Evolutionary conservation across 1,140 invertebrate genomes (phyloP).

Genomic region (Drosophila murphyi): DNA sequence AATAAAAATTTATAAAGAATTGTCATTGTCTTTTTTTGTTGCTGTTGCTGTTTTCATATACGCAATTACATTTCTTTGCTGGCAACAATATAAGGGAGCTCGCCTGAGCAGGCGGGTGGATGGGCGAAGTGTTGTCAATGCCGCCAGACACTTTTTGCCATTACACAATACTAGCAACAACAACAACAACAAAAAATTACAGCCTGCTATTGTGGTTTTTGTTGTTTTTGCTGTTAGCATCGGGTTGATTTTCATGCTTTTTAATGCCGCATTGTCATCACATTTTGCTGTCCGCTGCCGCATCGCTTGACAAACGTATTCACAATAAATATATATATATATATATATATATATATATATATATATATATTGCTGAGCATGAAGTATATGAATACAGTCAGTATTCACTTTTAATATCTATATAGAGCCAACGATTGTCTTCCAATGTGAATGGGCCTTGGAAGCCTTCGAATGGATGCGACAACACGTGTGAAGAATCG

Average conservation of each 20-base stretch:
- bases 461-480: slow-evolving; percentile 26
- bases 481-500: slow-evolving; percentile 34
- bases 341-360: slow-evolving; percentile 15
- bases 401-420: slow-evolving; percentile 18
- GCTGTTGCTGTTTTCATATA: slow-evolving; percentile 21
- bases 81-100: slow-evolving; percentile 27
- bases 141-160: slow-evolving; percentile 58
- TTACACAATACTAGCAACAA: slow-evolving; percentile 66
- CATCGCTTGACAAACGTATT: slow-evolving; percentile 7
- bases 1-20: slow-evolving; percentile 46
- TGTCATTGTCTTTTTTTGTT: slow-evolving; percentile 50
- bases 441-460: slow-evolving; percentile 7
- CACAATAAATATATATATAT: slow-evolving; percentile 11
- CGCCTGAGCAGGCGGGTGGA: background rate
- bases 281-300: slow-evolving; percentile 45
- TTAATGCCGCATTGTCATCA: slow-evolving; percentile 78
- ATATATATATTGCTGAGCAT: slow-evolving; percentile 8
- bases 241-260: slow-evolving; percentile 62
- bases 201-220: slow-evolving; percentile 35
- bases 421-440: slow-evolving; percentile 30
- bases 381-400: background rate
- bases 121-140: slow-evolving; percentile 56
- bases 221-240: slow-evolving; percentile 17
- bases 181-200: slow-evolving; percentile 34
- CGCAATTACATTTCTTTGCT: slow-evolving; percentile 61